These are phyloP conservation scores for Chromis chromis DNA, from an alignment of 2,797 vertebrate genomes.

Conservation along the genomic window DNA sequence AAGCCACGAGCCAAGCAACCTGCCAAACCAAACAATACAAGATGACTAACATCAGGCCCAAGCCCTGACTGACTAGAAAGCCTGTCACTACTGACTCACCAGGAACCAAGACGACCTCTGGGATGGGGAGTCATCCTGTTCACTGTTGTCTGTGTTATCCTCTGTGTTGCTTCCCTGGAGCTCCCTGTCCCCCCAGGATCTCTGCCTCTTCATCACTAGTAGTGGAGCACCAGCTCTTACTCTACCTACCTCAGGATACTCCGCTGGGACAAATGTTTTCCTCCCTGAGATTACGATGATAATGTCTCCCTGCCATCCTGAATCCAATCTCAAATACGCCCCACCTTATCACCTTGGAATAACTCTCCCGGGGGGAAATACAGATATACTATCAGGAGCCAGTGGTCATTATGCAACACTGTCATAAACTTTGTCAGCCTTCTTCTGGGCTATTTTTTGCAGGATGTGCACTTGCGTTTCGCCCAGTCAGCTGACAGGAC, in stretches of 20 bases:
- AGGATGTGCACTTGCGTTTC: slow-evolving; percentile 28
- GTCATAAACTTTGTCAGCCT: slow-evolving; percentile 60
- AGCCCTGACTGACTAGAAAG: slow-evolving; percentile 16
- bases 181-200: slow-evolving; percentile 60
- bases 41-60: slow-evolving; percentile 29
- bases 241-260: slow-evolving; percentile 46
- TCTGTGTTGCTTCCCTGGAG: slow-evolving; percentile 64
- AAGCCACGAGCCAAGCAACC: slow-evolving; percentile 10
- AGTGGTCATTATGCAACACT: slow-evolving; percentile 41
- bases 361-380: slow-evolving; percentile 54
- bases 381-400: slow-evolving; percentile 45
- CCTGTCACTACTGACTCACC: slow-evolving; percentile 75
- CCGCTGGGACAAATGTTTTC: slow-evolving; percentile 33
- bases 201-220: slow-evolving; percentile 72
- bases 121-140: slow-evolving; percentile 69
- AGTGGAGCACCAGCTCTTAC: slow-evolving; percentile 8
- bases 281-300: slow-evolving; percentile 24
- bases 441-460: slow-evolving; percentile 30
- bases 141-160: slow-evolving; percentile 74
- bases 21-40: slow-evolving; percentile 31
- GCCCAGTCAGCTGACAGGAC: slow-evolving; percentile 62
- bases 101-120: slow-evolving; percentile 78
- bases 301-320: slow-evolving; percentile 58
- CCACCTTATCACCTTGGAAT: slow-evolving; percentile 47
- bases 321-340: slow-evolving; percentile 41